Base-by-base conservation (phyloP, 2,888 invertebrate species). In the Protonemura montana region DNA sequence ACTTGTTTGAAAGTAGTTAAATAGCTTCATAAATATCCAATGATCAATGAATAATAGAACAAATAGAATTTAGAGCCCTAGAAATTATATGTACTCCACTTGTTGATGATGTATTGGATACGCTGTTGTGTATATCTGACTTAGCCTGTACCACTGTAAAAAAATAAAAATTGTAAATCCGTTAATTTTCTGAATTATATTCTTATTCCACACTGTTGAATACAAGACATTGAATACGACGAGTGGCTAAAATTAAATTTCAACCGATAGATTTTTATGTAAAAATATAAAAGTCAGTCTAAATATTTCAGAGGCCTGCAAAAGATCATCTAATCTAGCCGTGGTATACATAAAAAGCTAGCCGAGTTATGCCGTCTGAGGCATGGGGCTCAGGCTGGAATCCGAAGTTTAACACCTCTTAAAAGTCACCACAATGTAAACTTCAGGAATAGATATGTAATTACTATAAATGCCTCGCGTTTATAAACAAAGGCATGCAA, bases 401-500 rank as follows among this genome's bases (percentile, higher is more conserved):
- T 83, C 42, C n/a, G 2, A 41, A 42, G 35, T 83, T 83, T 83
- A 83, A 83, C 82, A 83, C 82, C 82, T 83, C 30, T 83, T 41
- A 41, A 83, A 83, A 30, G 41, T 41, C 82, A 25, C 42, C 42
- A 41, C n/a, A 78, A 78, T 83, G 26, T 83, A 83, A 26, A 83
- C 26, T 83, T 41, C 26, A n/a, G 35, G 13, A 83, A 42, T 26
- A 28, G 78, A 27, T 78, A 7, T 78, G n/a, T 26, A 28, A 25
- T 27, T 78, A 59, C 21, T 59, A 35, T 35, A 59, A 59, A 81
- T 81, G 81, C 30, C 81, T 81, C 59, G 59, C 21, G 59, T 59
- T 59, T 59, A 59, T 59, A 59, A 81, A 29, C 30, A 30, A 81
- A 81, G 29, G 16, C 16, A 59, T 59, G 59, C 59, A 21, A 59